Base-by-base conservation (phyloP, 2,797 vertebrate species). In the Loriculus beryllinus region DNA sequence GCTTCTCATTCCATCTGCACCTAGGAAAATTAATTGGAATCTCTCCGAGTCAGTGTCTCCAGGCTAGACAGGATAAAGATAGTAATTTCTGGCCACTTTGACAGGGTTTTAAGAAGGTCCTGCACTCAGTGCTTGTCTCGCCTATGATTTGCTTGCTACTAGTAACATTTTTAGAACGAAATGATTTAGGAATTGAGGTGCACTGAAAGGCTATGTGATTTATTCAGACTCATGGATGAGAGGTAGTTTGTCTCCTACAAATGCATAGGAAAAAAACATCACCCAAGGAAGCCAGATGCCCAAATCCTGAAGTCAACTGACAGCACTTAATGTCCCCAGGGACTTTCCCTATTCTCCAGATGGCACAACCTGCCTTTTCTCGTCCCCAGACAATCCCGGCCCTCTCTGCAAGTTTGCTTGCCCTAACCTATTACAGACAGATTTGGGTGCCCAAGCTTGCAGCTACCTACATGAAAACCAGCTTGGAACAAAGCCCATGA, bases 61-160 rank as follows among this genome's bases (percentile, higher is more conserved):
- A 74, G 49, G 35, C 4, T 3, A 0, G 5, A 51, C 1, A 59
- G 47, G 64, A 69, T 72, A 93, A 92, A 92, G 59, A 56, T 2
- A 90, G 82, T 78, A 74, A 91, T 83, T 92, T 89, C 47, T 42
- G 52, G 45, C 26, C 40, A 47, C 69, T 86, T 48, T 49, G 86
- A 49, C 67, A 86, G 85, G 70, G 77, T 62, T 88, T 81, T 71
- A 70, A 48, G 57, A 91, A 88, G 68, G 88, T 87, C 60, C 57
- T 63, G 65, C 43, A 64, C 48, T 79, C 68, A 35, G 3, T 22
- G 40, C 51, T 81, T 62, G 40, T 45, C 74, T 86, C 60, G 52
- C 21, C 14, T 70, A 57, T 78, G 54, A 79, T 75, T 48, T 84
- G 25, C 54, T 60, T 68, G 48, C 65, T 95, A 14, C 33, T 16